Conservation (phyloP, 2,888 invertebrate species). For the Craniophora ligustri region DNA sequence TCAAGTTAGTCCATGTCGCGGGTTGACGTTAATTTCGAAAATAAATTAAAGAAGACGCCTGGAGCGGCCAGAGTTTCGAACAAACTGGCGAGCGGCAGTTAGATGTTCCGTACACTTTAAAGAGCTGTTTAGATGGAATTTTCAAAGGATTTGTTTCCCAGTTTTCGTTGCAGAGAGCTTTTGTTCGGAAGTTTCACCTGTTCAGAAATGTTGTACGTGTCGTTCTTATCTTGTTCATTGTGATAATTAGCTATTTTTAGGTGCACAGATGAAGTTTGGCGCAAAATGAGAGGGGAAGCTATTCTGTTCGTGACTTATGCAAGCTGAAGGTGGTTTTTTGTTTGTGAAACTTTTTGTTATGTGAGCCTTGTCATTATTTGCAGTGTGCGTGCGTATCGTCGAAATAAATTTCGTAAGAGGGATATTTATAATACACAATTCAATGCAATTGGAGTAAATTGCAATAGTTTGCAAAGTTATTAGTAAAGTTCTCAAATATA, state of each 20-base stretch:
- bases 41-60: constrained; percentile 80
- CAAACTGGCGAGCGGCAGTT: constrained; percentile 70
- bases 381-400: not conserved
- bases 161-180: constrained; percentile 63
- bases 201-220: constrained; percentile 65
- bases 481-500: too few species aligned
- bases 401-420: too few species aligned
- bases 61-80: constrained; percentile 69
- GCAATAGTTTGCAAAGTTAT: too few species aligned
- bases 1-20: constrained; percentile 56
- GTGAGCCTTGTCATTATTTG: constrained; percentile 6
- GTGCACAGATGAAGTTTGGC: constrained; percentile 26
- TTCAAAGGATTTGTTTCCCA: constrained; percentile 78
- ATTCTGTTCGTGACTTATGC: constrained; percentile 25
- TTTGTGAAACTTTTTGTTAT: constrained; percentile 22
- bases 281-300: constrained; percentile 19
- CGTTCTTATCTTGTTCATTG: constrained; percentile 68
- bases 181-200: constrained; percentile 75
- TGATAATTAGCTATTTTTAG: constrained; percentile 48
- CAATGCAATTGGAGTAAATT: too few species aligned
- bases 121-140: constrained; percentile 79
- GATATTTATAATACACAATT: too few species aligned
- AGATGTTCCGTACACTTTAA: constrained; percentile 69
- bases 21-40: constrained; percentile 76
- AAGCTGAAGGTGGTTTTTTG: constrained; percentile 24